Base-by-base conservation (phyloP, 2,797 vertebrate species). In the Enteromius anoplus region DNA sequence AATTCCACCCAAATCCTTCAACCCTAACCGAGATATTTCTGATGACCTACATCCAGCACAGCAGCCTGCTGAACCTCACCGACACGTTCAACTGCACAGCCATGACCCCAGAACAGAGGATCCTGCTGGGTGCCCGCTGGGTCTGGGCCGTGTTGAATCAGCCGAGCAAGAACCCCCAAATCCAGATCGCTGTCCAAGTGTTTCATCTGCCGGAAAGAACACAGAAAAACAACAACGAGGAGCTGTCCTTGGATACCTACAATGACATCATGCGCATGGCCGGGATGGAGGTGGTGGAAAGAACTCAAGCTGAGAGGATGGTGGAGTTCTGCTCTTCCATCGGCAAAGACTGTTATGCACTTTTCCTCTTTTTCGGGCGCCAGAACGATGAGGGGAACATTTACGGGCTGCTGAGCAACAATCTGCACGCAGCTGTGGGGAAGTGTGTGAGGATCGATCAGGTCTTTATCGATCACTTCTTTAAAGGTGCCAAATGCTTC, bases 91-190 rank as follows among this genome's bases (percentile, higher is more conserved):
- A 88, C 88, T 95, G 93, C 88, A 95, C 93, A 0, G 88, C 88
- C 86, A 94, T 94, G 94, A 95, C 93, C 0, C 90, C 89, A 0
- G 89, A 89, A 84, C 95, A 95, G 83, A 90, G 90, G 49, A 68
- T 95, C 83, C 92, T 96, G 11, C 87, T 95, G 37, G 95, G 95
- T 2, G 89, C 91, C 1, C 92, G 94, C 89, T 95, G 94, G 95
- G 93, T 95, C 34, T 95, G 94, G 94, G 92, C 93, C 1, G 15
- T 94, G 45, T 66, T 94, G 68, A 91, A 95, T 34, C 91, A 87
- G 42, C 88, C 89, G 14, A 91, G 87, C 85, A 94, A 93, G 88
- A 93, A 92, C 86, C 94, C 92, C 4, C 88, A 84, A 51, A 87
- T 94, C 77, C 93, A 95, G 90, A 94, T 95, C 0, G 93, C 89